phyloP scores from a whole-genome alignment of 2,888 invertebrate genomes.

The Lasioglossum oenotherae region DNA sequence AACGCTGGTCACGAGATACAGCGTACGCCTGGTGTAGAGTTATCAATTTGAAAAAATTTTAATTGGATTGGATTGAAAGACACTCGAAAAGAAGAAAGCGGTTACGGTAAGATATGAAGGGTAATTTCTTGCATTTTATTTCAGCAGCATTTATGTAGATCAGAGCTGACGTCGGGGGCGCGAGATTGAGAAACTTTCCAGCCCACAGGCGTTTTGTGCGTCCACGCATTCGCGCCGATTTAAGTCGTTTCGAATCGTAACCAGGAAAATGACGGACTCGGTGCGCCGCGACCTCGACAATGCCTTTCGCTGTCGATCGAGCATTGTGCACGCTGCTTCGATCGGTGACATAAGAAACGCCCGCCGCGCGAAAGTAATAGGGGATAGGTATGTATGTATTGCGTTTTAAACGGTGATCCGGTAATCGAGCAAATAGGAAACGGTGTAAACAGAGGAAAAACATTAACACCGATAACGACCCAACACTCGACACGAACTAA shows the following conservation, averaged over 20 bases:
- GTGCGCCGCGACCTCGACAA: conserved; percentile 76
- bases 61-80: neutral
- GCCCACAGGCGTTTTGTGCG: conserved; percentile 49
- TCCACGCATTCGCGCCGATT: conserved; percentile 73
- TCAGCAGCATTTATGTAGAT: conserved; percentile 18
- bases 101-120: neutral
- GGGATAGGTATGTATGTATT: neutral
- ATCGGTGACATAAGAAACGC: conserved; percentile 58
- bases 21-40: neutral
- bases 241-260: conserved; percentile 69
- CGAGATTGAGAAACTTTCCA: conserved; percentile 42
- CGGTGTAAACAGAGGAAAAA: neutral
- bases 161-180: neutral
- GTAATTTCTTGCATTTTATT: neutral
- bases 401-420: conserved; percentile 12
- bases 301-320: conserved; percentile 74
- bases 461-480: neutral
- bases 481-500: neutral
- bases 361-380: conserved; percentile 26
- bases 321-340: conserved; percentile 26
- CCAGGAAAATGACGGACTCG: conserved; percentile 69
- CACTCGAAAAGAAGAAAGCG: neutral
- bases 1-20: neutral
- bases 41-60: neutral
- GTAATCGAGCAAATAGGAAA: neutral